Percentiles rank a stretch among this genome's conserved stretches.
Conservation (phyloP, 2,888 invertebrate species). For the Podabrus alpinus region DNA sequence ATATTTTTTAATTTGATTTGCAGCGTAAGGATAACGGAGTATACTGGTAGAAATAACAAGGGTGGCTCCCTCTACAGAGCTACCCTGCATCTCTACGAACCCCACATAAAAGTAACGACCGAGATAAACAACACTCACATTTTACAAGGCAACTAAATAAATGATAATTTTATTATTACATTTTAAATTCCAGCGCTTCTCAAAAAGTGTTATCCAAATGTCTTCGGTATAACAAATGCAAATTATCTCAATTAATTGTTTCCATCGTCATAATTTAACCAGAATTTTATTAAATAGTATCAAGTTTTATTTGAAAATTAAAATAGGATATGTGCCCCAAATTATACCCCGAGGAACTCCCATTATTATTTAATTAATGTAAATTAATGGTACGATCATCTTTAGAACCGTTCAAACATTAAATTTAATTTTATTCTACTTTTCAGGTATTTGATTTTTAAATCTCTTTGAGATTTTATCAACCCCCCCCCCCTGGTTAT, state of each 20-base stretch:
- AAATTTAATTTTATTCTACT: too few relatives aligned
- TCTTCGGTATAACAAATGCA: background rate
- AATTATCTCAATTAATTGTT: background rate
- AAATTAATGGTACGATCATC: too few relatives aligned
- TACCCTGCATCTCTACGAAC: conserved; percentile 43
- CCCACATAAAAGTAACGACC: conserved; percentile 47
- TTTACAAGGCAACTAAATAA: conserved; percentile 48
- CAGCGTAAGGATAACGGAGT: background rate
- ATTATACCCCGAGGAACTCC: background rate
- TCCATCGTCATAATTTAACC: too few relatives aligned
- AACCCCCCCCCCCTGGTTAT: too few relatives aligned
- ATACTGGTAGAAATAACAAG: conserved; percentile 45
- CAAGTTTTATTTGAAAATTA: too few relatives aligned
- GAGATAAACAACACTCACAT: conserved; percentile 48
- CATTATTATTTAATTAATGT: background rate
- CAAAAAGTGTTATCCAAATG: conserved; percentile 2
- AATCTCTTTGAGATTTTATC: too few relatives aligned
- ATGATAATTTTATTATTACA: conserved; percentile 50
- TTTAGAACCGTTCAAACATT: too few relatives aligned
- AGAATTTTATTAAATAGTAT: too few relatives aligned
- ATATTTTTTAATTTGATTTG: background rate
- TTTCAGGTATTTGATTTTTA: too few relatives aligned
- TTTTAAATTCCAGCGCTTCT: conserved; percentile 18
- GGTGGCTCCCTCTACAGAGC: conserved; percentile 43
- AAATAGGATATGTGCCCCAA: background rate